These are phyloP conservation scores for Lucilia sericata DNA, from an alignment of 1,140 invertebrate genomes.

Conservation along the genomic window DNA sequence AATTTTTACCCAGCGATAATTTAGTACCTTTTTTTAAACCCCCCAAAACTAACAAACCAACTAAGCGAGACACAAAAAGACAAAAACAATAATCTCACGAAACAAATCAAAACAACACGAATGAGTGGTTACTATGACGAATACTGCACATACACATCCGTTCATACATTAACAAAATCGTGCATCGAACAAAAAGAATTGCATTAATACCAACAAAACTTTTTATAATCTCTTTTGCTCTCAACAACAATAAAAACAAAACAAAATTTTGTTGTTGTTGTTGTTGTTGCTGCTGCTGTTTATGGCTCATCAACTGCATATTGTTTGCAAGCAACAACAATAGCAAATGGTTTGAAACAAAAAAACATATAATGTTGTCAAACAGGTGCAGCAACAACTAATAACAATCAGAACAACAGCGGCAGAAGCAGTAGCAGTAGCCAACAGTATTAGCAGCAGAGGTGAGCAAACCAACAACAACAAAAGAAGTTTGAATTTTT, in stretches of 20 bases:
- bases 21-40: too few species aligned
- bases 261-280: too few species aligned
- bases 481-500: neutral
- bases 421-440: neutral
- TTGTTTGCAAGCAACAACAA: slow-evolving; percentile 11
- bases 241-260: neutral
- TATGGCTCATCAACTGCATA: slow-evolving; percentile 29
- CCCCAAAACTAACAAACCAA: neutral
- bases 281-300: neutral
- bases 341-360: neutral
- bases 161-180: too few species aligned
- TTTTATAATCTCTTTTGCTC: neutral
- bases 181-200: too few species aligned
- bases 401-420: slow-evolving; percentile 39
- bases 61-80: neutral
- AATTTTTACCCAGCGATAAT: too few species aligned
- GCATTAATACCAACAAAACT: neutral
- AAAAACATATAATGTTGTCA: slow-evolving; percentile 22
- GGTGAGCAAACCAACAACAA: neutral
- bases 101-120: slow-evolving; percentile 6
- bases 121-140: neutral
- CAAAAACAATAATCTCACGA: neutral
- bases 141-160: too few species aligned
- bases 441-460: neutral
- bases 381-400: slow-evolving; percentile 40